Base-by-base conservation (phyloP, 1,140 invertebrate genomes). In the Drosophila kurseongensis region DNA sequence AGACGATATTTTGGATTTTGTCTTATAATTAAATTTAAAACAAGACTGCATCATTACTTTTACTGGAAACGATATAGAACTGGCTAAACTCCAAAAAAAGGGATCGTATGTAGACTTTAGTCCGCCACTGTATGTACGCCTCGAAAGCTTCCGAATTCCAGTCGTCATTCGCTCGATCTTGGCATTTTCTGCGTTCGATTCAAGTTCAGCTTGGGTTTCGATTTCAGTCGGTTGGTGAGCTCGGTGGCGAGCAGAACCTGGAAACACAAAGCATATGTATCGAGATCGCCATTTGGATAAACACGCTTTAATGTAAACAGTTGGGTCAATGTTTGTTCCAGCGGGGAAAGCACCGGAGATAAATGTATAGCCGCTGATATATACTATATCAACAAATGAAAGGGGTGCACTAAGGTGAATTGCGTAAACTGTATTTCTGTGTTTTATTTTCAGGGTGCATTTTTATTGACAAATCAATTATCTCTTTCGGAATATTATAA, bases 381-480 rank as follows among this genome's bases (percentile, higher is more conserved):
- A 8, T 14, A 42, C 23, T 32, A 36, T 47, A 48, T 10, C 14
- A 10, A 48, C 36, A 48, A 47, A 57, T 48, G n/a, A 23, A 71
- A 71, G 9, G 29, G 18, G 38, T 58, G 44, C 27, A 69, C 36
- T 36, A 10, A 29, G n/a, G 45, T 4, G n/a, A 16, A 14, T 72
- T 67, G 66, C 66, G 66, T 69, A 66, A 69, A 55, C 62, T 32
- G 47, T 8, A n/a, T 29, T 38, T 32, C 44, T 51, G 14, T n/a
- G 27, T 44, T 48, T 18, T 36, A 51, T 36, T 66, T 68, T 66
- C 65, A 32, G 52, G 66, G 36, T 71, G 44, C 68, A 72, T 14
- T 66, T 38, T 29, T 27, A 50, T 71, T 72, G 68, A 72, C 68
- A 71, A 71, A 58, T 71, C 44, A 57, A 67, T 67, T 67, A 66